These are phyloP conservation scores for Lathronympha strigana DNA, from an alignment of 2,888 invertebrate species.

Conservation along the genomic window DNA sequence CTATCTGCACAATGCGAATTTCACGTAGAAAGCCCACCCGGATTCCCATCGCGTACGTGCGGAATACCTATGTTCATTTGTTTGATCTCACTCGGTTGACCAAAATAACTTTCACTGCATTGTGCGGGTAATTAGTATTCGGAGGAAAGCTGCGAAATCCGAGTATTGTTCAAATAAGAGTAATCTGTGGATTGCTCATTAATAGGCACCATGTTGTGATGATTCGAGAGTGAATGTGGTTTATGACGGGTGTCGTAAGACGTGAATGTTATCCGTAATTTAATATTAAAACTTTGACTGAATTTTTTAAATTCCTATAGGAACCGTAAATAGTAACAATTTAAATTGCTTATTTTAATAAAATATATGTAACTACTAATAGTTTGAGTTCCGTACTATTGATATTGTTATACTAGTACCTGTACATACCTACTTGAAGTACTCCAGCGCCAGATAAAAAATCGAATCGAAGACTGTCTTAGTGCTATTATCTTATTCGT, in stretches of 20 bases:
- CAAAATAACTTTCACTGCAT: conserved; percentile 42
- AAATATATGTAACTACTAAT: too few species aligned
- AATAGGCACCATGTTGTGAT: not conserved
- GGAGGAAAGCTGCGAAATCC: conserved; percentile 41
- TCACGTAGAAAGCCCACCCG: conserved; percentile 39
- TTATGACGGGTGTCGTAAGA: not conserved
- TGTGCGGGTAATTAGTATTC: conserved; percentile 38
- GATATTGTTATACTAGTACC: too few species aligned
- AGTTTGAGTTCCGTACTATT: too few species aligned
- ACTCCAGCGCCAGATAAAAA: too few species aligned
- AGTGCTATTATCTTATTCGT: too few species aligned
- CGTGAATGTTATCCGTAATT: not conserved
- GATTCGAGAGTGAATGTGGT: not conserved
- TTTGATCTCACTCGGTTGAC: conserved; percentile 39
- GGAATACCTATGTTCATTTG: conserved; percentile 22
- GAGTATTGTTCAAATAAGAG: conserved; percentile 39
- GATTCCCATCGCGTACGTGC: conserved; percentile 36
- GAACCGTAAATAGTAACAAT: too few species aligned
- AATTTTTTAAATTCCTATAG: too few species aligned
- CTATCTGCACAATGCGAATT: conserved; percentile 28
- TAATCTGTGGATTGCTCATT: conserved; percentile 25
- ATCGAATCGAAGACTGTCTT: too few species aligned
- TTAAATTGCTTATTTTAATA: too few species aligned
- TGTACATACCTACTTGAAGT: too few species aligned
- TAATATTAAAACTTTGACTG: too few species aligned